These are phyloP conservation scores for Phrynocephalus vlangalii DNA, from an alignment of 2,797 vertebrate species.

Conservation along the genomic window DNA sequence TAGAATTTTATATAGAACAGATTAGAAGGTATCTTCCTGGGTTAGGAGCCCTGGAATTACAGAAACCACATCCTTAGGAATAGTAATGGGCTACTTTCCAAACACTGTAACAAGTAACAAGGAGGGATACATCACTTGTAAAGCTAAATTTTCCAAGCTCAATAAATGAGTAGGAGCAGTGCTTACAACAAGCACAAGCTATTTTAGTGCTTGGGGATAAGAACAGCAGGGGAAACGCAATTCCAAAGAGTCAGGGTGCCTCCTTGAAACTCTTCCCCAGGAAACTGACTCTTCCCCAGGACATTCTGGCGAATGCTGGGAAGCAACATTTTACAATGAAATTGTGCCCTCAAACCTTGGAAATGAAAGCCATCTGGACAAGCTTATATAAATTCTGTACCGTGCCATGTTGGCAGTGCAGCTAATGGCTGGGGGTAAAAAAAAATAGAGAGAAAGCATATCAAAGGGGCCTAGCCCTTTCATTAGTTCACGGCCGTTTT, in stretches of 20 bases:
- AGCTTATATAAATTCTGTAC: slow-evolving; percentile 18
- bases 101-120: no score
- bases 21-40: no score
- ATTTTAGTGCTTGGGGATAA: not conserved
- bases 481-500: slow-evolving; percentile 12
- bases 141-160: not conserved
- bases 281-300: not conserved
- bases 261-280: no score
- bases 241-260: not conserved
- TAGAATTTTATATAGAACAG: no score
- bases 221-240: not conserved
- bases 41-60: no score
- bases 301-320: not conserved
- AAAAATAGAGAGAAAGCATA: not conserved
- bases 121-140: no score
- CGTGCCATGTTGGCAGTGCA: not conserved
- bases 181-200: not conserved
- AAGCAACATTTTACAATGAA: slow-evolving; percentile 20
- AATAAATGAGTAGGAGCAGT: not conserved
- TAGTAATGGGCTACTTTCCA: no score
- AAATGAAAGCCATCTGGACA: slow-evolving; percentile 35
- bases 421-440: not conserved
- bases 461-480: slow-evolving; percentile 7
- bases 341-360: not conserved
- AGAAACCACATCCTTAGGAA: no score